Conservation (phyloP, 1,140 invertebrate genomes). For the Solenopsis fugax region DNA sequence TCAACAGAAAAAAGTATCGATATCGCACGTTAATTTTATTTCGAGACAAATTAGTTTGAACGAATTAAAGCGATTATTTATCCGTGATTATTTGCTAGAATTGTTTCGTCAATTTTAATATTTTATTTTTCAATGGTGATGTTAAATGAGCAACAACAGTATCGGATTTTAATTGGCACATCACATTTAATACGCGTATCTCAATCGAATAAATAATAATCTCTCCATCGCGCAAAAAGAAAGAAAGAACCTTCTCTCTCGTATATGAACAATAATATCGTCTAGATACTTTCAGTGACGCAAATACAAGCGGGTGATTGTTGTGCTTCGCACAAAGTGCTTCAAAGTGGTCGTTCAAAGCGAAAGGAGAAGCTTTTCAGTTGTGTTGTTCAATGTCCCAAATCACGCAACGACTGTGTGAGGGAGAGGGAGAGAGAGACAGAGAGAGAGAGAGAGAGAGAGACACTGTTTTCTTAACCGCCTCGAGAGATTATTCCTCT, state of each 20-base stretch:
- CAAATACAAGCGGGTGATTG: constrained; percentile 33
- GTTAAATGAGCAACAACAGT: not conserved
- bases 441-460: too few species aligned
- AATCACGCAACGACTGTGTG: not conserved
- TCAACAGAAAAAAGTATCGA: not conserved
- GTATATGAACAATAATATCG: constrained; percentile 34
- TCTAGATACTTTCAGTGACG: constrained; percentile 22
- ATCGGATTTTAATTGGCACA: not conserved
- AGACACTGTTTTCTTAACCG: constrained; percentile 15
- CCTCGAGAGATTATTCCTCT: not conserved
- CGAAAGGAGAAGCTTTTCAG: constrained; percentile 39
- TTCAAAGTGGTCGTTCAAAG: constrained; percentile 48
- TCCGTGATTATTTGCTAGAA: not conserved
- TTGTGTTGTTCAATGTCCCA: constrained; percentile 14
- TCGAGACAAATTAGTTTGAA: constrained; percentile 1
- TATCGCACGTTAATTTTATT: not conserved
- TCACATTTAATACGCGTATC: constrained; percentile 1
- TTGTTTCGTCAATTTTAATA: not conserved
- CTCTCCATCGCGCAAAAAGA: not conserved
- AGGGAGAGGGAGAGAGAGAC: too few species aligned
- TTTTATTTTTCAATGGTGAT: not conserved
- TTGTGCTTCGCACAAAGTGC: constrained; percentile 28
- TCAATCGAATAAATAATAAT: constrained; percentile 30
- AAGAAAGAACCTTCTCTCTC: not conserved
- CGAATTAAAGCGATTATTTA: not conserved